These are phyloP conservation scores for Mylabris sibirica DNA, from an alignment of 2,888 invertebrate genomes.

Conservation along the genomic window DNA sequence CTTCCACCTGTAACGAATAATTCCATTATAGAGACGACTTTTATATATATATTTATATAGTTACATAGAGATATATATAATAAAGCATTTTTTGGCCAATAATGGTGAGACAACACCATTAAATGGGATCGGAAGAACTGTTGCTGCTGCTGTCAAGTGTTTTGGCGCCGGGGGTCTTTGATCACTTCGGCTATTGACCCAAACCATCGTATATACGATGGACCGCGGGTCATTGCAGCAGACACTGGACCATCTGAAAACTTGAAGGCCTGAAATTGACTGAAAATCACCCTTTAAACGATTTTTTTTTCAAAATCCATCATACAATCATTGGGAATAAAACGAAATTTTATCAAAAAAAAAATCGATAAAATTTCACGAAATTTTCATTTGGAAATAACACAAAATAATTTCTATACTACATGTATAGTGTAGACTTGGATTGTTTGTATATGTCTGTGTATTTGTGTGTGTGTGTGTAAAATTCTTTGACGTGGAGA, in stretches of 20 bases:
- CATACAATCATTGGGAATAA: neutral
- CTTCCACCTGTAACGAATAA: neutral
- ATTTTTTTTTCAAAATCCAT: neutral
- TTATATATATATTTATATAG: neutral
- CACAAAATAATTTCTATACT: slow-evolving; percentile 1
- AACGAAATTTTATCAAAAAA: slow-evolving; percentile 8
- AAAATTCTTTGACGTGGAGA: slow-evolving; percentile 33
- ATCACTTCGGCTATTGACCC: slow-evolving; percentile 54
- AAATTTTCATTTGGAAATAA: too few relatives aligned
- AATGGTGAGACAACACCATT: slow-evolving; percentile 40
- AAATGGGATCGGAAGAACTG: slow-evolving; percentile 45
- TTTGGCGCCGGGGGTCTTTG: slow-evolving; percentile 56
- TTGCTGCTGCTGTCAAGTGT: slow-evolving; percentile 50
- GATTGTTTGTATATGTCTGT: slow-evolving; percentile 18
- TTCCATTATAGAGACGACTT: too few relatives aligned
- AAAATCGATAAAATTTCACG: slow-evolving; percentile 20
- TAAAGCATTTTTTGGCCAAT: slow-evolving; percentile 31
- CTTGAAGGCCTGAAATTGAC: slow-evolving; percentile 36
- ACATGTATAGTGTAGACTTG: slow-evolving; percentile 5
- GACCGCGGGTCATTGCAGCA: slow-evolving; percentile 43
- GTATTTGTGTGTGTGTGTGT: slow-evolving; percentile 26
- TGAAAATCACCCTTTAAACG: slow-evolving; percentile 15
- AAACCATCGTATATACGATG: slow-evolving; percentile 35
- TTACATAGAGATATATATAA: neutral
- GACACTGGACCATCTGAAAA: slow-evolving; percentile 48